phyloP scores from a whole-genome alignment of 2,888 invertebrate genomes.

The Apamea crenata region DNA sequence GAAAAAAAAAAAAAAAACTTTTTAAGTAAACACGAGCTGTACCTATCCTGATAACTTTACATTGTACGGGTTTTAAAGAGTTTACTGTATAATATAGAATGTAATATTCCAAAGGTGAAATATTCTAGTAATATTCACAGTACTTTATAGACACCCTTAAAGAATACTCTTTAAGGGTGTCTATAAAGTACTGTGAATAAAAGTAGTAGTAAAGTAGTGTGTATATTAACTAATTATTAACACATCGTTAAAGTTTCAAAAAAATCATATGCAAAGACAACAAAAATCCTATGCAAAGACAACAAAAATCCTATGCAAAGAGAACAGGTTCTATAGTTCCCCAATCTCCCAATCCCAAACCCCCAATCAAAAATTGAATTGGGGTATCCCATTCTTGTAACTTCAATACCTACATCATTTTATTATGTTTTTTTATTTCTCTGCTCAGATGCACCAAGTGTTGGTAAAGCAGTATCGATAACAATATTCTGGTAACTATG shows the following conservation, averaged over 20 bases:
- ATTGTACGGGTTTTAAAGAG: not conserved
- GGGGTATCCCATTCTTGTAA: not conserved
- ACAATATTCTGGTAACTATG: not conserved
- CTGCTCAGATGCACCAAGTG: not conserved
- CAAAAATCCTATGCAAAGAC: not conserved
- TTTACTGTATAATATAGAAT: too few species aligned
- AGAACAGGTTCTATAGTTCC: not conserved
- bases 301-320: slow-evolving; percentile 1
- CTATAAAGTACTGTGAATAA: too few species aligned
- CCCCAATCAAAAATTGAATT: not conserved
- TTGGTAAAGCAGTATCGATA: not conserved
- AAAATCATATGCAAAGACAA: not conserved
- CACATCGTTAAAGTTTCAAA: not conserved
- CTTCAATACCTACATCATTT: not conserved
- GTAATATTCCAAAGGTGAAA: not conserved
- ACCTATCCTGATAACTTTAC: not conserved
- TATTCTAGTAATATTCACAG: not conserved
- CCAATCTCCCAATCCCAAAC: too few species aligned
- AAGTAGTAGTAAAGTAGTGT: too few species aligned
- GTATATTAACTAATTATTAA: slow-evolving; percentile 13
- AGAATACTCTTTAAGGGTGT: too few species aligned
- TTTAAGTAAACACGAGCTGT: too few species aligned
- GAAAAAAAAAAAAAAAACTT: too few species aligned
- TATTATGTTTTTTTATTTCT: not conserved
- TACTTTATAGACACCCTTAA: slow-evolving; percentile 2